Percentiles rank a stretch among this genome's conserved stretches.
phyloP scores from a whole-genome alignment of 2,888 invertebrate genomes.

The Diplazon laetatorius region DNA sequence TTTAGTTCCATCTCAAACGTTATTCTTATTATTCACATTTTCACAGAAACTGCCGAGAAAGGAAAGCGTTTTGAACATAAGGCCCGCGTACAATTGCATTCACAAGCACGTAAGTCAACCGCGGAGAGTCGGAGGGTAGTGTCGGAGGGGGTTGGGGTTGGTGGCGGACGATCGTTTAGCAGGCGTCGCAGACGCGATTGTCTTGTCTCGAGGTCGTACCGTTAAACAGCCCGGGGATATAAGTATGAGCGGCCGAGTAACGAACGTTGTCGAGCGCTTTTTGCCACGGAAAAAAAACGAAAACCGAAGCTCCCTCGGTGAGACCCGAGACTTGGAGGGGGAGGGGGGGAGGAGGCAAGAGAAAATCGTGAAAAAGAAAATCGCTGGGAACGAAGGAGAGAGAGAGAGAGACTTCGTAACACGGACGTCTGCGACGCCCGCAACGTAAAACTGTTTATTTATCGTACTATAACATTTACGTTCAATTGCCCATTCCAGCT shows the following conservation, averaged over 20 bases:
- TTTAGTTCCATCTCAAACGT: slow-evolving; percentile 19
- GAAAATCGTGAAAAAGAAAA: slow-evolving; percentile 34
- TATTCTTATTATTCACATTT: slow-evolving; percentile 62
- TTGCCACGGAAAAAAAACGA: slow-evolving; percentile 27
- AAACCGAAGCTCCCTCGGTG: slow-evolving; percentile 4
- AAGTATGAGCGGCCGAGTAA: slow-evolving; percentile 35
- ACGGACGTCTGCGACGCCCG: slow-evolving; percentile 58
- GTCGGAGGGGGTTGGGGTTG: slow-evolving; percentile 16
- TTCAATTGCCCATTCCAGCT: no score
- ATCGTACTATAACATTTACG: slow-evolving; percentile 63
- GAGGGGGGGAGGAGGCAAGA: neutral
- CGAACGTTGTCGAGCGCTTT: slow-evolving; percentile 47
- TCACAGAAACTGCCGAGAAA: slow-evolving; percentile 77
- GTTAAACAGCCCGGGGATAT: slow-evolving; percentile 47
- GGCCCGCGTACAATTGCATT: slow-evolving; percentile 79
- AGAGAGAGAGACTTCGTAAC: slow-evolving; percentile 47
- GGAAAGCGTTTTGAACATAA: slow-evolving; percentile 77
- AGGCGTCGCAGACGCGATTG: slow-evolving; percentile 65
- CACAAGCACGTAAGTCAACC: slow-evolving; percentile 79
- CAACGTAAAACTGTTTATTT: slow-evolving; percentile 63
- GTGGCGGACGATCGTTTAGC: slow-evolving; percentile 61
- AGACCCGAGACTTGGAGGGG: neutral
- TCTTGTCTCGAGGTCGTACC: slow-evolving; percentile 65
- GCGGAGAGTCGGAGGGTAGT: neutral
- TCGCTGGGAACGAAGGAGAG: slow-evolving; percentile 28